A percentile compares a stretch with the other conserved stretches of the same genome.
These are phyloP conservation scores for Hypercompe scribonia DNA, from an alignment of 2,888 invertebrate species.

Conservation along the genomic window DNA sequence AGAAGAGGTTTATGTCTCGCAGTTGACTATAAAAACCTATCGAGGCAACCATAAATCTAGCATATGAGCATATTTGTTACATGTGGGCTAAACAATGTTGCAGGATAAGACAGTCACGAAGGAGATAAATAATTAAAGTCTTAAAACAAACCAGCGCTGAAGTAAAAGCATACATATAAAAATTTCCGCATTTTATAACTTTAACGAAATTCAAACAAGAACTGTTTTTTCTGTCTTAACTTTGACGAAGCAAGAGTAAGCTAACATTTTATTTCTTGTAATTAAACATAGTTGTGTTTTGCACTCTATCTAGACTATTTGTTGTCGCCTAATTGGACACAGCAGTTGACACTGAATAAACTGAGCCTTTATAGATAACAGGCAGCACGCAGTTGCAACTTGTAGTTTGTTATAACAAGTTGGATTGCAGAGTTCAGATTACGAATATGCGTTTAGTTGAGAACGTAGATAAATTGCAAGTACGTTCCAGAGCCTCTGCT, in stretches of 20 bases:
- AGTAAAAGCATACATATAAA: neutral
- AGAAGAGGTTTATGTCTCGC: no score
- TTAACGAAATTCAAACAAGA: conserved; percentile 4
- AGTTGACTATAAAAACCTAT: no score
- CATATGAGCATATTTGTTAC: neutral
- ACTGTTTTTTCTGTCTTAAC: neutral
- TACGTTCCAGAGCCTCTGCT: no score
- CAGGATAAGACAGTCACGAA: neutral
- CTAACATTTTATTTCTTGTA: neutral
- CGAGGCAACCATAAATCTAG: no score
- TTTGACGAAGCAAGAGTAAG: neutral
- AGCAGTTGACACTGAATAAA: conserved; percentile 26
- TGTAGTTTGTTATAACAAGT: neutral
- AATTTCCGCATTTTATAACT: neutral
- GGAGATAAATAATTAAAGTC: neutral
- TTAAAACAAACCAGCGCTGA: neutral
- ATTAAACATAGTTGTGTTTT: conserved; percentile 20
- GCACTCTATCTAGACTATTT: conserved; percentile 33
- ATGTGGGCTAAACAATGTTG: neutral
- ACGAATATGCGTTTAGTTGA: neutral
- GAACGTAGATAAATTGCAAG: neutral
- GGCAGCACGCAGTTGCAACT: conserved; percentile 6
- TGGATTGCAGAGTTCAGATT: neutral
- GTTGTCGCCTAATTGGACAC: conserved; percentile 38
- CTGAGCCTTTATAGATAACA: conserved; percentile 22